A percentile compares a stretch with the other conserved stretches of the same genome.
Conservation (phyloP, 1,140 invertebrate species). For the Laupala kohalensis region DNA sequence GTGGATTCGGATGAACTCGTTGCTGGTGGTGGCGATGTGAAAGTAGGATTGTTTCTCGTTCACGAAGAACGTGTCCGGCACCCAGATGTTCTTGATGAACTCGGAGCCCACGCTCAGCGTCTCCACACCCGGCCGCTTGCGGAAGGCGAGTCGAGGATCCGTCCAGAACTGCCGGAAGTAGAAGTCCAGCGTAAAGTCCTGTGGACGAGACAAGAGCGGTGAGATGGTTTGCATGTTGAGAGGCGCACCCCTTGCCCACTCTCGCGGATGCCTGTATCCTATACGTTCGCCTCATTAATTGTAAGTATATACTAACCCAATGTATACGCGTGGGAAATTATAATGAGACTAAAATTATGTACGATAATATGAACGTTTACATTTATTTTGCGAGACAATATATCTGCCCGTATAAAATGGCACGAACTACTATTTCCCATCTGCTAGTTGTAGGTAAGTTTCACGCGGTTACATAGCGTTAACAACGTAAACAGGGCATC, state of each 20-base stretch:
- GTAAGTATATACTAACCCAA: no score
- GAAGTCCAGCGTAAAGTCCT: constrained; percentile 98
- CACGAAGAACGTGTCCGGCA: constrained; percentile 95
- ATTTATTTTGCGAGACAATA: no score
- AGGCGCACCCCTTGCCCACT: neutral
- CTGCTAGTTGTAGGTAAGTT: no score
- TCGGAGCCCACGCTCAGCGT: constrained; percentile 82
- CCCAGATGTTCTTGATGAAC: constrained; percentile 96
- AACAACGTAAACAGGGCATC: no score
- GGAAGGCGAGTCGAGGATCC: constrained; percentile 84
- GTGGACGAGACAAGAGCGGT: constrained; percentile 20
- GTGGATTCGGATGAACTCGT: constrained; percentile 92
- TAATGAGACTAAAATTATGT: no score
- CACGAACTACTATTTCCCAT: no score
- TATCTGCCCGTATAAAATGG: no score
- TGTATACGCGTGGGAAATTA: no score
- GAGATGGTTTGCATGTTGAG: constrained; percentile 16
- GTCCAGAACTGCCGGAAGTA: constrained; percentile 98
- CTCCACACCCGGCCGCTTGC: constrained; percentile 71
- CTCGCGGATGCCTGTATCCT: neutral
- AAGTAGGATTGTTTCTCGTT: constrained; percentile 98
- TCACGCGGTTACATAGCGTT: no score
- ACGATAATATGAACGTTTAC: no score
- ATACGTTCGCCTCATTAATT: no score
- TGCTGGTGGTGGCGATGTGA: constrained; percentile 92